Evolutionary conservation across 2,888 invertebrate species (phyloP).

Genomic region (Heteromyza rotundicornis): DNA sequence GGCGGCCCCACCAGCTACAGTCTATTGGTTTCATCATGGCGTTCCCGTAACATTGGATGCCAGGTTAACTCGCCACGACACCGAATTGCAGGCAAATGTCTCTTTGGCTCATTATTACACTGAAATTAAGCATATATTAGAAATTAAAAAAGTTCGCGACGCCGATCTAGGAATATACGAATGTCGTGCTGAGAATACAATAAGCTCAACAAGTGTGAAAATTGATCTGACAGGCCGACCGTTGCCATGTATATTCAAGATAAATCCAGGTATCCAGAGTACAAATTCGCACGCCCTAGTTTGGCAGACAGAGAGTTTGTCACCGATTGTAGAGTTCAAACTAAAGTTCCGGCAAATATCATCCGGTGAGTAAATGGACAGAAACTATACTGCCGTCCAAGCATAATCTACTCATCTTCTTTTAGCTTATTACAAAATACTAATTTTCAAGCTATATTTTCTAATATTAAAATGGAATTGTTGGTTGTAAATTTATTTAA

Average conservation of each 20-base stretch:
- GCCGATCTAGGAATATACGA: slow-evolving; percentile 80
- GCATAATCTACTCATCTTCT: no score
- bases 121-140: slow-evolving; percentile 69
- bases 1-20: slow-evolving; percentile 73
- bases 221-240: slow-evolving; percentile 74
- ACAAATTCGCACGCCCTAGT: slow-evolving; percentile 72
- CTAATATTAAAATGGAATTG: no score
- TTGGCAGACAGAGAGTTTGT: slow-evolving; percentile 86
- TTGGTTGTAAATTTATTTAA: no score
- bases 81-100: slow-evolving; percentile 54
- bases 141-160: slow-evolving; percentile 72
- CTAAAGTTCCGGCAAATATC: slow-evolving; percentile 62
- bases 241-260: slow-evolving; percentile 59
- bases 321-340: slow-evolving; percentile 76
- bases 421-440: no score
- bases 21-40: slow-evolving; percentile 73
- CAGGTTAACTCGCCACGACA: slow-evolving; percentile 60
- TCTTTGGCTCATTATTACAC: slow-evolving; percentile 66
- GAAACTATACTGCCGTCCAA: no score
- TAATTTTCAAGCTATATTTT: no score
- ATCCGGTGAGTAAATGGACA: slow-evolving; percentile 44
- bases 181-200: slow-evolving; percentile 76
- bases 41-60: slow-evolving; percentile 63
- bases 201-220: slow-evolving; percentile 74
- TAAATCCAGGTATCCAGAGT: slow-evolving; percentile 54